Evolutionary conservation across 1,140 invertebrate species (phyloP).

Genomic region (Nasonia giraulti): DNA sequence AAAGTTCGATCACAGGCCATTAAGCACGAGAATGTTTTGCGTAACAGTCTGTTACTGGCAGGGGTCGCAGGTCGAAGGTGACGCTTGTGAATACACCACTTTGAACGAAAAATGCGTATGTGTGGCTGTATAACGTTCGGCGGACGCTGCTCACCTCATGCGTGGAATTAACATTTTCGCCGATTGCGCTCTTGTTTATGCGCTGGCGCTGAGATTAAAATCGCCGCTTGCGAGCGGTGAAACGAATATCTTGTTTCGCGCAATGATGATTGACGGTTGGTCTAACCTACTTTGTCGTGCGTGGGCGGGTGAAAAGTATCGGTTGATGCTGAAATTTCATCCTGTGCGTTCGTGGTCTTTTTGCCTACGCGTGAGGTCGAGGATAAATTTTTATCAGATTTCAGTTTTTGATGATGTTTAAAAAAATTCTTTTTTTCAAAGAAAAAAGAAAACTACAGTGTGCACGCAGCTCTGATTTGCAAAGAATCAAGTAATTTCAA

Average conservation of each 20-base stretch:
- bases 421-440: no score
- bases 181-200: not conserved
- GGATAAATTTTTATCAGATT: no score
- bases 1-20: constrained; percentile 36
- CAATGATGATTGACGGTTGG: not conserved
- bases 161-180: constrained; percentile 29
- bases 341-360: no score
- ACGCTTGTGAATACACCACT: not conserved
- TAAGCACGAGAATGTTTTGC: constrained; percentile 32
- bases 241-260: not conserved
- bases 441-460: no score
- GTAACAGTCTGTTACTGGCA: constrained; percentile 26
- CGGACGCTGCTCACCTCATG: not conserved
- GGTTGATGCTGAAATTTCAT: no score
- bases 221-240: not conserved
- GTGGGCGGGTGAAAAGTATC: no score
- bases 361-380: no score
- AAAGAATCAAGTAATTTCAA: not conserved
- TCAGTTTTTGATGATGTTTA: no score
- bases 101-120: not conserved
- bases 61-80: not conserved
- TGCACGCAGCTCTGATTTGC: not conserved
- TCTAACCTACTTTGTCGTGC: no score
- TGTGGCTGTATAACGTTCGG: not conserved
- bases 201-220: constrained; percentile 14